Conservation (phyloP, 1,140 invertebrate genomes). For the Cydia fagiglandana region DNA sequence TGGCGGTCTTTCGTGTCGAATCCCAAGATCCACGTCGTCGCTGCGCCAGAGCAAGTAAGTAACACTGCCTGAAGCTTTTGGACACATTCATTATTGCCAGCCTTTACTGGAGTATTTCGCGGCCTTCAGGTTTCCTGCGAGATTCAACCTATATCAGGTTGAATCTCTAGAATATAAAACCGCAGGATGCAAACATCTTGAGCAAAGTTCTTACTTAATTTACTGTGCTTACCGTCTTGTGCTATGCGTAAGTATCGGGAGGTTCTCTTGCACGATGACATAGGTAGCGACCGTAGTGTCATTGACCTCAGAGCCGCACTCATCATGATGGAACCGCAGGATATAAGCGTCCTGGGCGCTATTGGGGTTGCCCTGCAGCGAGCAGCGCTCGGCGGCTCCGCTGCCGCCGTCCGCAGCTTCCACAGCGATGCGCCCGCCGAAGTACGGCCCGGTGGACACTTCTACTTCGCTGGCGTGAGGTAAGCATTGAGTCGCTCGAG, state of each 20-base stretch:
- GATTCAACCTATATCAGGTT: no score
- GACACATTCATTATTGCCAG: no score
- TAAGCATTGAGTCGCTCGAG: constrained; percentile 86
- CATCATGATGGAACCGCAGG: constrained; percentile 85
- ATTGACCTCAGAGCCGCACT: constrained; percentile 87
- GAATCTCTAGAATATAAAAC: no score
- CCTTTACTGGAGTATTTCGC: no score
- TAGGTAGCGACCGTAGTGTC: constrained; percentile 87
- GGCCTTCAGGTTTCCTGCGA: no score
- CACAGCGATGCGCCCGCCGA: constrained; percentile 86
- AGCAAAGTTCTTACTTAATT: background rate
- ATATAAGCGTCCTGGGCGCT: constrained; percentile 85
- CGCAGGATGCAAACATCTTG: no score
- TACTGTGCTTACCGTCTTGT: constrained; percentile 81
- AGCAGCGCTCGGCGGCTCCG: constrained; percentile 78
- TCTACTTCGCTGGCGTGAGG: constrained; percentile 88
- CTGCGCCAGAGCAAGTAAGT: no score
- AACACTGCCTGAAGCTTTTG: no score
- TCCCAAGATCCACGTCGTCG: no score
- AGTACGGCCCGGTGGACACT: constrained; percentile 88
- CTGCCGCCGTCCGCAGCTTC: constrained; percentile 82
- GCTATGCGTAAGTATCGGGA: constrained; percentile 89
- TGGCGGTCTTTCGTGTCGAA: no score
- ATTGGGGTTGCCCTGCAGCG: constrained; percentile 81
- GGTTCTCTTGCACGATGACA: constrained; percentile 89